These are phyloP conservation scores for Labia minor DNA, from an alignment of 2,888 invertebrate genomes.

Conservation along the genomic window DNA sequence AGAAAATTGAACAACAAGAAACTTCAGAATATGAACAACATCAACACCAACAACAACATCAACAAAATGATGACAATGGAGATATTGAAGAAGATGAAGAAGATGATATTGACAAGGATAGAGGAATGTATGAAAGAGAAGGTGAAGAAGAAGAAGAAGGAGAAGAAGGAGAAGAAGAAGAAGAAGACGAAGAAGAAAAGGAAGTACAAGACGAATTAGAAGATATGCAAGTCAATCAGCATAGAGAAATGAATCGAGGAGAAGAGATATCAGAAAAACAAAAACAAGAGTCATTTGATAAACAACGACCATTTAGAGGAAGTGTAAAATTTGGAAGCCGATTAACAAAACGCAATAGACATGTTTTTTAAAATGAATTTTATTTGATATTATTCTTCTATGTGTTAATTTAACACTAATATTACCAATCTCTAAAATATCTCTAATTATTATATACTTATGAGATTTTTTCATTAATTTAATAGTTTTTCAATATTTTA, in stretches of 20 bases:
- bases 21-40: not conserved
- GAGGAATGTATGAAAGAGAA: constrained; percentile 30
- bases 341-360: not conserved
- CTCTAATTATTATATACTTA: too few species aligned
- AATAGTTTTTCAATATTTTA: too few species aligned
- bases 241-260: not conserved
- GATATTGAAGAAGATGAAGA: constrained; percentile 27
- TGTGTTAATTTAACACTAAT: too few species aligned
- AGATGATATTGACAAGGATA: constrained; percentile 17
- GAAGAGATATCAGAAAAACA: constrained; percentile 33
- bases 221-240: constrained; percentile 15
- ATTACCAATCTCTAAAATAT: too few species aligned
- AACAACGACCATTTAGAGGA: constrained; percentile 25
- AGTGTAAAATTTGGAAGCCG: not conserved
- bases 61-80: too few species aligned
- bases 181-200: constrained; percentile 24
- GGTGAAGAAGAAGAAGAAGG: constrained; percentile 26
- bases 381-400: too few species aligned
- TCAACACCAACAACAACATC: constrained; percentile 21
- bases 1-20: not conserved
- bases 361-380: not conserved
- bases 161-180: constrained; percentile 29
- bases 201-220: constrained; percentile 16
- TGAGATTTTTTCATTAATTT: too few species aligned
- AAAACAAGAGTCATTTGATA: constrained; percentile 31